Conservation (phyloP, 2,888 invertebrate species). For the Uropetala carovei region DNA sequence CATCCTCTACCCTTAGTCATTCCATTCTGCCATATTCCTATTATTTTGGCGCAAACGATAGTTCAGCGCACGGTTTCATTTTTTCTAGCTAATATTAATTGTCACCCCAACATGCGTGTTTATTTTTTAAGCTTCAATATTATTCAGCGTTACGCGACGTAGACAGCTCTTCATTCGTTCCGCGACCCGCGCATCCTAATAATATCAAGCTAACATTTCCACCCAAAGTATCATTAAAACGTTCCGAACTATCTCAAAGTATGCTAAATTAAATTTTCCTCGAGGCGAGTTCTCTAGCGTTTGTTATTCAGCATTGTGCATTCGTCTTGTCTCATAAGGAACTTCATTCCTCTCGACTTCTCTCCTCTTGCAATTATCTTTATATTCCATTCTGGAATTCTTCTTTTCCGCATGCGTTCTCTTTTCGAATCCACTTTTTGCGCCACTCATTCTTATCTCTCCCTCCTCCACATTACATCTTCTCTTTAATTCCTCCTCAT, state of each 20-base stretch:
- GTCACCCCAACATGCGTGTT: too few species aligned
- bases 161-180: too few species aligned
- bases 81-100: too few species aligned
- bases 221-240: background rate
- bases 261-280: background rate
- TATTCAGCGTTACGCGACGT: too few species aligned
- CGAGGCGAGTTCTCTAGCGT: background rate
- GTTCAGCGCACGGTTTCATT: too few species aligned
- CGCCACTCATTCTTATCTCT: background rate
- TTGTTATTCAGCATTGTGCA: conserved; percentile 2
- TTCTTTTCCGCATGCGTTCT: background rate
- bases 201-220: too few species aligned
- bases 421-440: background rate
- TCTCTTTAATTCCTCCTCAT: background rate
- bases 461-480: background rate
- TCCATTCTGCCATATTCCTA: too few species aligned
- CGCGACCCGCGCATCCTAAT: too few species aligned
- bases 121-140: too few species aligned
- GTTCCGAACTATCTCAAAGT: background rate
- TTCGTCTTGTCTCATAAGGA: background rate
- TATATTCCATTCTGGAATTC: background rate
- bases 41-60: too few species aligned
- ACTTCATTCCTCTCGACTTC: conserved; percentile 4
- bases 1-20: too few species aligned
- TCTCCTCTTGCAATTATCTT: background rate